Conservation (phyloP, 2,888 invertebrate genomes). For the Dryocosmus kuriphilus region DNA sequence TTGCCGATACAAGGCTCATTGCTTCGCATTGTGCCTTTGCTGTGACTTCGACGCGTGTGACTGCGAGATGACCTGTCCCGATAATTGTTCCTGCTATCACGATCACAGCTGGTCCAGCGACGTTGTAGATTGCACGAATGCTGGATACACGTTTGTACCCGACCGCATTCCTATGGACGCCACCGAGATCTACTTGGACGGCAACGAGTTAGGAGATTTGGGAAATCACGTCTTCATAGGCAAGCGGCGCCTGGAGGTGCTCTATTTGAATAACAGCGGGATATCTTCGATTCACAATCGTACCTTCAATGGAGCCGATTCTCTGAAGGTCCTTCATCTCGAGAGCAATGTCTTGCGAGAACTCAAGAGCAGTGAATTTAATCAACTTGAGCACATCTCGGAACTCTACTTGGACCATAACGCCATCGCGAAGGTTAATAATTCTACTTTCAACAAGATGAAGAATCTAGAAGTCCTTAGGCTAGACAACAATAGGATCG, state of each 20-base stretch:
- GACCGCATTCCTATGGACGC: slow-evolving; percentile 93
- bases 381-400: slow-evolving; percentile 85
- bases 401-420: slow-evolving; percentile 89
- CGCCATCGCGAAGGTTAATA: slow-evolving; percentile 85
- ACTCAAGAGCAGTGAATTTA: slow-evolving; percentile 88
- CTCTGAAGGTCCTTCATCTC: slow-evolving; percentile 86
- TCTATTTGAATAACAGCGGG: slow-evolving; percentile 89
- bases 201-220: slow-evolving; percentile 88
- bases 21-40: slow-evolving; percentile 92
- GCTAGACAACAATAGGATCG: slow-evolving; percentile 88
- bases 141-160: slow-evolving; percentile 86
- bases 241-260: slow-evolving; percentile 87
- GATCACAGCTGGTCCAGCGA: slow-evolving; percentile 92
- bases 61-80: slow-evolving; percentile 94
- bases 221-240: slow-evolving; percentile 93
- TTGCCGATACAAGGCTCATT: slow-evolving; percentile 89
- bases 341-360: slow-evolving; percentile 87
- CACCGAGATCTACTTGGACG: slow-evolving; percentile 91
- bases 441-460: slow-evolving; percentile 87
- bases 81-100: slow-evolving; percentile 91
- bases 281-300: slow-evolving; percentile 88
- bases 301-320: slow-evolving; percentile 89
- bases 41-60: slow-evolving; percentile 95
- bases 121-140: slow-evolving; percentile 90
- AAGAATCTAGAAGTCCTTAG: slow-evolving; percentile 85